A percentile compares a stretch with the other conserved stretches of the same genome.
phyloP scores from a whole-genome alignment of 2,888 invertebrate genomes.

The Acrobasis suavella region DNA sequence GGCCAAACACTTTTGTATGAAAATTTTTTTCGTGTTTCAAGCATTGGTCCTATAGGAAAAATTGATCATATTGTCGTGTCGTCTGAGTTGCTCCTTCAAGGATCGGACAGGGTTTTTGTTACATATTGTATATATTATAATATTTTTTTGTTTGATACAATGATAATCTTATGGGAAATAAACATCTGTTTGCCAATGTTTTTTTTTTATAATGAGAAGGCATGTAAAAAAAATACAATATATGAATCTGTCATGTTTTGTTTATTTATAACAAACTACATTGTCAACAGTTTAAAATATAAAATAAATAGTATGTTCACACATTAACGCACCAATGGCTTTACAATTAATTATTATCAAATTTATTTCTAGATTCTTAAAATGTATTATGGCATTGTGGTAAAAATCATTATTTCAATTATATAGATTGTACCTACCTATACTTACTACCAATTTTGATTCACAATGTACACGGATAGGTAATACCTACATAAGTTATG shows the following conservation, averaged over 20 bases:
- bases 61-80: no score
- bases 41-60: no score
- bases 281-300: slow-evolving; percentile 33
- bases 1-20: no score
- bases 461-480: not conserved
- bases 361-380: slow-evolving; percentile 27
- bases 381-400: slow-evolving; percentile 48
- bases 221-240: not conserved
- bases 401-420: slow-evolving; percentile 33
- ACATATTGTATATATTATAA: no score
- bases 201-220: not conserved
- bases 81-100: no score
- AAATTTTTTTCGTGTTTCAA: no score
- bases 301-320: slow-evolving; percentile 32
- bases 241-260: slow-evolving; percentile 13
- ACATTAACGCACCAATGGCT: not conserved
- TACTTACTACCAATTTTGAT: not conserved
- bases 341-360: slow-evolving; percentile 17
- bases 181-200: no score
- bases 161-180: no score
- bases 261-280: slow-evolving; percentile 31
- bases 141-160: no score
- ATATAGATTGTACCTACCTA: slow-evolving; percentile 13
- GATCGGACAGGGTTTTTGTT: no score
- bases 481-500: no score